Percentiles rank a stretch among this genome's conserved stretches.
phyloP scores from a whole-genome alignment of 2,888 invertebrate genomes.

The Coenonympha arcania region DNA sequence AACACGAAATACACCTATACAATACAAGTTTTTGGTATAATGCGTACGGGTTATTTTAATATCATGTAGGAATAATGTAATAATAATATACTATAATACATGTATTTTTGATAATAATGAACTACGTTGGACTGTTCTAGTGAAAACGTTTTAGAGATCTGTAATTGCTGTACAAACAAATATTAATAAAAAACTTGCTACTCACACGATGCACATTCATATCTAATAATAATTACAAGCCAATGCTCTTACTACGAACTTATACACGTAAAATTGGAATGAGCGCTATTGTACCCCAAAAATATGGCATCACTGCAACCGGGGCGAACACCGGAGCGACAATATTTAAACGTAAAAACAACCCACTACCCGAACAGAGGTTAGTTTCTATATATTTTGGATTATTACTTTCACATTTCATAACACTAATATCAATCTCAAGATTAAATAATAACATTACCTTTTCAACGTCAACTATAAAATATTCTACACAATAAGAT shows the following conservation, averaged over 20 bases:
- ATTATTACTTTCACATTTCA: too few species aligned
- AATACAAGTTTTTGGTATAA: not conserved
- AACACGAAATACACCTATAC: not conserved
- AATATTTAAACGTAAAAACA: too few species aligned
- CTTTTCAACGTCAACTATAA: constrained; percentile 1
- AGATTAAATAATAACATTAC: not conserved
- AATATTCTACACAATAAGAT: not conserved
- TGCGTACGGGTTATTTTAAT: constrained; percentile 2
- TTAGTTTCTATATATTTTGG: not conserved
- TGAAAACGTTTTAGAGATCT: constrained; percentile 4
- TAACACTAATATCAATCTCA: not conserved
- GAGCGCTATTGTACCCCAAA: constrained; percentile 2
- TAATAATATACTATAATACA: not conserved
- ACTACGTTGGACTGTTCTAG: not conserved
- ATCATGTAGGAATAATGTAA: not conserved
- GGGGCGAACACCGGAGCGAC: not conserved
- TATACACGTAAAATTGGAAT: constrained; percentile 7
- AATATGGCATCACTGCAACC: constrained; percentile 6
- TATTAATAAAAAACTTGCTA: not conserved
- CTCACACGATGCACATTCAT: not conserved
- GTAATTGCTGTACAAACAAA: constrained; percentile 4
- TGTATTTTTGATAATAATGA: not conserved
- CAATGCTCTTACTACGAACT: not conserved
- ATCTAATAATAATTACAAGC: not conserved
- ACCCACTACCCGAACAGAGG: not conserved